A percentile compares a stretch with the other conserved stretches of the same genome.
phyloP scores from a whole-genome alignment of 2,888 invertebrate species.

The Lycia hirtaria region DNA sequence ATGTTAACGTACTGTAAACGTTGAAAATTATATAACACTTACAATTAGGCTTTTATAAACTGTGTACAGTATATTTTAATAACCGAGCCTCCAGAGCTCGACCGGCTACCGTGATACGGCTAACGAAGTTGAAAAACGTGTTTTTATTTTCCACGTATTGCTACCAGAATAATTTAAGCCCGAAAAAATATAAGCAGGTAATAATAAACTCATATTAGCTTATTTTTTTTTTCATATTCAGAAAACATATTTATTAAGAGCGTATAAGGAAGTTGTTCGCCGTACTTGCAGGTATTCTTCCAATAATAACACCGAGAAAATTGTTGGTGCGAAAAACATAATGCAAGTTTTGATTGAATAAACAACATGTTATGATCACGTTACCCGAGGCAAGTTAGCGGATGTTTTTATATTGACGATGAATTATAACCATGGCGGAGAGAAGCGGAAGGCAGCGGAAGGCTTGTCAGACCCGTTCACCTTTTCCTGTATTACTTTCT shows the following conservation, averaged over 20 bases:
- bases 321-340: constrained; percentile 44
- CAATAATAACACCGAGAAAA: constrained; percentile 33
- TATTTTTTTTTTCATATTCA: no score
- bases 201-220: constrained; percentile 43
- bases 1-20: no score
- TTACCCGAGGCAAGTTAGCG: constrained; percentile 41
- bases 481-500: constrained; percentile 60
- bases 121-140: constrained; percentile 76
- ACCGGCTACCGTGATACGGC: constrained; percentile 71
- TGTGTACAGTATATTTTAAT: constrained; percentile 82
- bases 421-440: constrained; percentile 35
- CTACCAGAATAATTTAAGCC: constrained; percentile 54
- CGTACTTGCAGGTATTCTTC: constrained; percentile 17
- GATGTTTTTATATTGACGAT: constrained; percentile 42
- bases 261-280: constrained; percentile 15
- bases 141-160: constrained; percentile 72
- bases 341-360: constrained; percentile 46
- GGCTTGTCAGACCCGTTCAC: constrained; percentile 50
- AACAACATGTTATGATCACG: constrained; percentile 46
- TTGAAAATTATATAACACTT: neutral
- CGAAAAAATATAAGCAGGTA: constrained; percentile 43
- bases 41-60: neutral
- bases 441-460: constrained; percentile 38
- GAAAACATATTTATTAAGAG: constrained; percentile 37
- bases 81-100: constrained; percentile 74